Conservation (phyloP, 2,113 vertebrate species). For the Phasianus colchicus region DNA sequence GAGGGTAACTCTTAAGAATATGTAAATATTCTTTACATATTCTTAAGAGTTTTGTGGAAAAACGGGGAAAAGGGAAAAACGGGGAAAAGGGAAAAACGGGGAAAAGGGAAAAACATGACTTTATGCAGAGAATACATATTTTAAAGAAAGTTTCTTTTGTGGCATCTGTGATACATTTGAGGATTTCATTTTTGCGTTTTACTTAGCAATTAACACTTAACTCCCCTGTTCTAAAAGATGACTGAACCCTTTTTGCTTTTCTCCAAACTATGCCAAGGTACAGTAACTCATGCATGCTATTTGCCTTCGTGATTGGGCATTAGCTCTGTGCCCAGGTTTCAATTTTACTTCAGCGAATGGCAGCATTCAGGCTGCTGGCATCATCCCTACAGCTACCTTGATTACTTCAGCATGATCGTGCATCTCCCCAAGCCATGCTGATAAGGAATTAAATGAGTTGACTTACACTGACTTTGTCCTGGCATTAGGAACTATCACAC, state of each 20-base stretch:
- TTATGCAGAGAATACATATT: not conserved
- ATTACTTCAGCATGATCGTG: rapidly evolving
- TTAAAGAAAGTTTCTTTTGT: not conserved
- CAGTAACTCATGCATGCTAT: not conserved
- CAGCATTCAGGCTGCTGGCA: rapidly evolving
- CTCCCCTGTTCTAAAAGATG: not conserved
- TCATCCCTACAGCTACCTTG: not conserved
- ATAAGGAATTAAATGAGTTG: not conserved
- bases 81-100: rapidly evolving
- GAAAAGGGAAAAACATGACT: rapidly evolving
- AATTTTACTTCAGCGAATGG: rapidly evolving
- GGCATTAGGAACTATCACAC: not conserved
- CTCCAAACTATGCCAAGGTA: not conserved
- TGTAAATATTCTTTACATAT: no score
- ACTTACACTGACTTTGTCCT: rapidly evolving
- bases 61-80: rapidly evolving
- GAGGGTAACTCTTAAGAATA: not conserved
- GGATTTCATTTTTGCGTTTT: not conserved
- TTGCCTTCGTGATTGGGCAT: not conserved
- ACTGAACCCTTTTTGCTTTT: not conserved
- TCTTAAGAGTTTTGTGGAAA: not conserved
- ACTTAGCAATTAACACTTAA: no score
- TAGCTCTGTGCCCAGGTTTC: not conserved
- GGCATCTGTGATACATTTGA: not conserved
- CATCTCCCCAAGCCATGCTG: not conserved